Base-by-base conservation (phyloP, 2,888 invertebrate species). In the Augochlorella aurata region DNA sequence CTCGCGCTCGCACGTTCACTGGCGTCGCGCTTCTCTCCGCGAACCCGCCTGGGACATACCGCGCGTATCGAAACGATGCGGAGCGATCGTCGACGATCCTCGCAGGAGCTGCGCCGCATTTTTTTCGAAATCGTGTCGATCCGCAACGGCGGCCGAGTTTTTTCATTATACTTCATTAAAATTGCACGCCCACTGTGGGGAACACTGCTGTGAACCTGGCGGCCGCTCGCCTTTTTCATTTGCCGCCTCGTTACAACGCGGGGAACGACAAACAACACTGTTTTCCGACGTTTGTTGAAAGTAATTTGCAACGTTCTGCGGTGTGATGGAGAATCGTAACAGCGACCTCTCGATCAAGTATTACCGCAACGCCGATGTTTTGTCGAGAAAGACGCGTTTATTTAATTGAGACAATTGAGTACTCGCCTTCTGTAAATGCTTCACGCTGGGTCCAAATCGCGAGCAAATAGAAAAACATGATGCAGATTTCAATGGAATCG, bases 231-330 rank as follows among this genome's bases (percentile, higher is more conserved):
- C 67, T 45, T 75, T 80, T 69, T 72, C 63, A 80, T 76, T 82
- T 50, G 47, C 54, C 29, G 50, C 29, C 9, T 18, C 21, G 58
- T 80, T 65, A 72, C 68, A 52, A 61, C 61, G 16, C 44, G 52
- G 24, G 61, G 29, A 29, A 61, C 61, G 61, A 29, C 47, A 72
- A 75, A 80, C 72, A 75, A 71, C 70, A 49, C 24, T 52, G 61
- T 44, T 58, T 79, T 79, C 67, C 71, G 67, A 47, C 71, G 45
- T 50, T 54, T 29, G 68, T 47, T 50, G 45, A 79, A 79, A 81
- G 74, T 79, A 74, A 81, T 81, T 58, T 79, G 38, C 67, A 79
- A 79, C 58, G 58, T 79, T 21, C 38, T 21, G 61, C 29, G 29
- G 45, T 18, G 47, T 54, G 16, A 61, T 14, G 61, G 61, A 29